Percentiles rank a stretch among this genome's conserved stretches.
Evolutionary conservation across 2,888 invertebrate genomes (phyloP).

Genomic region (Eilema depressum): DNA sequence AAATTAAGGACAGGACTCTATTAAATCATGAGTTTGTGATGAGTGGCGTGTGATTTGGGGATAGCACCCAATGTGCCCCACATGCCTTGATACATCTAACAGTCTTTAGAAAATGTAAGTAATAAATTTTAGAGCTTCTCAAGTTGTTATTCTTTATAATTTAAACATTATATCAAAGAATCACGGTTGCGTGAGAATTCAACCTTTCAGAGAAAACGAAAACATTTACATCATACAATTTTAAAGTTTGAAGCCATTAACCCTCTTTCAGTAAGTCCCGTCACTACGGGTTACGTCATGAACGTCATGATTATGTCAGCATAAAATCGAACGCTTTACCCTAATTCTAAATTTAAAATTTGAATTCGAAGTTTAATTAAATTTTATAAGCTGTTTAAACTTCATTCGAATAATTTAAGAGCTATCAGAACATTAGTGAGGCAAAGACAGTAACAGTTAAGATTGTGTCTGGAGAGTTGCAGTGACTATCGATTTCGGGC

Average conservation of each 20-base stretch:
- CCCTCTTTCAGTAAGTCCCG: background rate
- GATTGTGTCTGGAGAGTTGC: constrained; percentile 63
- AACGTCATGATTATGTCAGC: background rate
- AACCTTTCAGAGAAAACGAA: background rate
- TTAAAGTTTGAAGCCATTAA: background rate
- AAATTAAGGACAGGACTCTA: constrained; percentile 12
- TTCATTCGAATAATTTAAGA: constrained; percentile 20
- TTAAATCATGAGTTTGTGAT: constrained; percentile 4
- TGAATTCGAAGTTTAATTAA: background rate
- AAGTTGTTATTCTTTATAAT: background rate
- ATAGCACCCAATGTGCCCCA: no score
- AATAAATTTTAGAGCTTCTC: background rate
- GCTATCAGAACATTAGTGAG: constrained; percentile 46
- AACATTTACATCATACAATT: background rate
- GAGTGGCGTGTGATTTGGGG: background rate
- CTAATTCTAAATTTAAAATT: background rate
- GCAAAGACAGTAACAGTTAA: constrained; percentile 46
- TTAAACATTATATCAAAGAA: background rate
- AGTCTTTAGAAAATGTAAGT: background rate
- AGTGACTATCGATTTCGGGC: constrained; percentile 74
- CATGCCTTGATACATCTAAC: no score
- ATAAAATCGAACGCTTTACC: background rate
- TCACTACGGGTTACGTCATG: background rate
- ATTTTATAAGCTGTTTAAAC: constrained; percentile 10
- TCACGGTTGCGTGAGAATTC: no score